These are phyloP conservation scores for Semnopithecus entellus DNA, from an alignment of 2,113 vertebrate genomes.

Conservation along the genomic window DNA sequence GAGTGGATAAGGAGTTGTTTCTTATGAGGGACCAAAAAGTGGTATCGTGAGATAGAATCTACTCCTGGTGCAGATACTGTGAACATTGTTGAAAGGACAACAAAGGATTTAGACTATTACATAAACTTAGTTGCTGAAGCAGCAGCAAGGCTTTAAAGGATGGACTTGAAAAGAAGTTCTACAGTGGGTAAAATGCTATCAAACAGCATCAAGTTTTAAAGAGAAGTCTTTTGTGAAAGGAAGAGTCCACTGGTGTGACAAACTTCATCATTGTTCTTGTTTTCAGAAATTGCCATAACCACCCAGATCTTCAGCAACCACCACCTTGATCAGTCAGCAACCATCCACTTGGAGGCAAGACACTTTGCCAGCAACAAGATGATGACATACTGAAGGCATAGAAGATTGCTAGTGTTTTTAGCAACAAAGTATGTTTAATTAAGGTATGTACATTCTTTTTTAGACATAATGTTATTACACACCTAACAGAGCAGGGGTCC, in stretches of 20 bases:
- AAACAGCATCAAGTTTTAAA: neutral
- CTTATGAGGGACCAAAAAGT: neutral
- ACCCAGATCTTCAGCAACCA: neutral
- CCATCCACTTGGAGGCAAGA: neutral
- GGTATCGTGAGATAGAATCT: neutral
- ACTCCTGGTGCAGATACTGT: neutral
- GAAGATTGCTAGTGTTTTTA: neutral
- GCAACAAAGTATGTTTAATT: neutral
- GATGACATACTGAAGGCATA: neutral
- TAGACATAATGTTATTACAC: neutral
- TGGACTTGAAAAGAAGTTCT: too few species aligned
- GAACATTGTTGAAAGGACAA: too few species aligned
- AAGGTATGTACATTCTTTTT: neutral
- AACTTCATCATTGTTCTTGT: neutral
- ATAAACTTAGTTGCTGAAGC: too few species aligned
- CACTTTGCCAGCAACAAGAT: neutral
- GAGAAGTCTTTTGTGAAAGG: neutral
- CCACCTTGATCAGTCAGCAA: neutral
- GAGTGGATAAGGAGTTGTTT: too few species aligned
- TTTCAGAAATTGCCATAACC: neutral
- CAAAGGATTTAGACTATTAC: too few species aligned
- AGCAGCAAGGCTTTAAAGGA: too few species aligned
- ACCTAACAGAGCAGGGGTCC: neutral
- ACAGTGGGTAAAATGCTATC: too few species aligned
- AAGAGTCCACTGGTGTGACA: neutral